Conservation (phyloP, 2,888 invertebrate genomes). For the Archaeoteleia sp. region DNA sequence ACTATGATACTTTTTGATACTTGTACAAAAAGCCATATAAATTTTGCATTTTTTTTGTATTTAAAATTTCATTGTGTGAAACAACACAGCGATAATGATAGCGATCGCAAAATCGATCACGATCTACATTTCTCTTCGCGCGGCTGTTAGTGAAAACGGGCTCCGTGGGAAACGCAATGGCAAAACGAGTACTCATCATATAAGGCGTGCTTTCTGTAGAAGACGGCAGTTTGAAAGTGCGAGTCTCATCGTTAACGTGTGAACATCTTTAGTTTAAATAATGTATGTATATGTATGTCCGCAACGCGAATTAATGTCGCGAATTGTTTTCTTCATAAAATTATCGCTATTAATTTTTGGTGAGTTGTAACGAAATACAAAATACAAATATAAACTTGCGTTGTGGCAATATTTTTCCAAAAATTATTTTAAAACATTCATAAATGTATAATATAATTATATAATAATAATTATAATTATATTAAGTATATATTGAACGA, state of each 20-base stretch:
- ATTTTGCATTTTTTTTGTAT: too few relatives aligned
- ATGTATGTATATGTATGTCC: slow-evolving; percentile 46
- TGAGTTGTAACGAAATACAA: too few relatives aligned
- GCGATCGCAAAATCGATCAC: slow-evolving; percentile 50
- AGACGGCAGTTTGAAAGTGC: slow-evolving; percentile 72
- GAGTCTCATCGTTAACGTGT: slow-evolving; percentile 57
- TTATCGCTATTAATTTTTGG: slow-evolving; percentile 22
- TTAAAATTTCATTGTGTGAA: too few relatives aligned
- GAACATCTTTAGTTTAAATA: slow-evolving; percentile 52
- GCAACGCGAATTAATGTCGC: slow-evolving; percentile 27
- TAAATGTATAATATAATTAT: too few relatives aligned
- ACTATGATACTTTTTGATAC: too few relatives aligned
- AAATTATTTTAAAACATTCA: too few relatives aligned
- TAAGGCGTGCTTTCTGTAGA: slow-evolving; percentile 65
- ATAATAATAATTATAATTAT: too few relatives aligned
- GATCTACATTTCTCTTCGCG: slow-evolving; percentile 62
- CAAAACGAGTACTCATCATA: slow-evolving; percentile 58
- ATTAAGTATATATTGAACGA: too few relatives aligned
- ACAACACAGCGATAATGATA: too few relatives aligned
- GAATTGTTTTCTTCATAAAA: slow-evolving; percentile 18
- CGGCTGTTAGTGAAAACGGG: slow-evolving; percentile 61
- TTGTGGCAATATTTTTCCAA: too few relatives aligned
- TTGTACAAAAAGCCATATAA: too few relatives aligned
- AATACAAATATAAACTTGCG: too few relatives aligned
- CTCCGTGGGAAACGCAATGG: slow-evolving; percentile 55